These are phyloP conservation scores for Gallinago media DNA, from an alignment of 2,113 vertebrate species.

Conservation along the genomic window DNA sequence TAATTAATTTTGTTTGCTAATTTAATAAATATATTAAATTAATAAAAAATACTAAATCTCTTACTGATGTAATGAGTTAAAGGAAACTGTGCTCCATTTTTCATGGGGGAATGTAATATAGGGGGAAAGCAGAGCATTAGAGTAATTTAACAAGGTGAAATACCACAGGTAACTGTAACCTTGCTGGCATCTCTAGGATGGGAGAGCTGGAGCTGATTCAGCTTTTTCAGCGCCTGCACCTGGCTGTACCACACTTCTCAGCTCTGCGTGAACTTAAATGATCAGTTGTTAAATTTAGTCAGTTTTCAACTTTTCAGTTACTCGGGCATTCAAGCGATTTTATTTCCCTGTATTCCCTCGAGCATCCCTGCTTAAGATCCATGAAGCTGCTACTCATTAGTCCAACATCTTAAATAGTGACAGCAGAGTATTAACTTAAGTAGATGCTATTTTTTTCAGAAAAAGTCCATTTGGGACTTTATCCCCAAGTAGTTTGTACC, in stretches of 20 bases:
- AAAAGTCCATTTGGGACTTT: background rate
- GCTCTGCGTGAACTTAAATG: background rate
- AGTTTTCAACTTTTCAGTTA: background rate
- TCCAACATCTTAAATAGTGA: background rate
- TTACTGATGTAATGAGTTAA: background rate
- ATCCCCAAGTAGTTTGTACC: too few species aligned
- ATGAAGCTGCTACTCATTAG: background rate
- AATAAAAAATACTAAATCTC: fast-evolving
- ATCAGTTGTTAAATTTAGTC: background rate
- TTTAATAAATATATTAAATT: background rate
- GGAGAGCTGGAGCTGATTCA: background rate
- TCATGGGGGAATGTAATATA: background rate
- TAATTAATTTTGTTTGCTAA: background rate
- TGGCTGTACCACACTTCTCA: background rate
- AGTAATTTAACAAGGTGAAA: background rate
- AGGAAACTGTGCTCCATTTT: background rate
- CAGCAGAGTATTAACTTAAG: background rate
- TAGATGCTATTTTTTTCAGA: background rate
- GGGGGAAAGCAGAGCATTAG: background rate
- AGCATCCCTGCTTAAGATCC: background rate
- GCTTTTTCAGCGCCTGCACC: background rate
- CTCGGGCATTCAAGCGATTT: background rate
- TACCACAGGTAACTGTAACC: background rate
- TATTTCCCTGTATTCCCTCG: background rate
- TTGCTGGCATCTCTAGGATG: background rate